These are phyloP conservation scores for Neosilurus mollespiculum DNA, from an alignment of 2,797 vertebrate species.

Conservation along the genomic window DNA sequence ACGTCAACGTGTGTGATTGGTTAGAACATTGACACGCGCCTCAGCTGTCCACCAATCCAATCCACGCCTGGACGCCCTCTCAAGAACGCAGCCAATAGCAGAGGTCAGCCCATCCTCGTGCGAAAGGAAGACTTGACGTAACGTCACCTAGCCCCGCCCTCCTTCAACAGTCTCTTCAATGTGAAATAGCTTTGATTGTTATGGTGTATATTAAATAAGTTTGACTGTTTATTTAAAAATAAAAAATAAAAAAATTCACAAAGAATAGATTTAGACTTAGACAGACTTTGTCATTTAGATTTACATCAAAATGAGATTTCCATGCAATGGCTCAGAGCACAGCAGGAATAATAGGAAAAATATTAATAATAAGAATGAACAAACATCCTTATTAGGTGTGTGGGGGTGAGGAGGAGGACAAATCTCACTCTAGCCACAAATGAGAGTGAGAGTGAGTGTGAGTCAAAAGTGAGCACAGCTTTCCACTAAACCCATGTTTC, in stretches of 20 bases:
- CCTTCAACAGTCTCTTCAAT: no score
- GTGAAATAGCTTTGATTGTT: not conserved
- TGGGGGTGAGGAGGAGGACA: no score
- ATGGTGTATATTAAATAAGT: not conserved
- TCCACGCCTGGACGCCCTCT: not conserved
- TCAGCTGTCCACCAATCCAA: conserved; percentile 63
- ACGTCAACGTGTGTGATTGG: conserved; percentile 62
- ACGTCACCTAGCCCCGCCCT: not conserved
- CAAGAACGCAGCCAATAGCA: conserved; percentile 40
- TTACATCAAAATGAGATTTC: no score
- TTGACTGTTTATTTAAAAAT: not conserved
- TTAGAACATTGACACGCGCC: conserved; percentile 55
- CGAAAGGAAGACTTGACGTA: conserved; percentile 32
- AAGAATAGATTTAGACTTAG: not conserved
- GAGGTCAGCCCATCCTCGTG: conserved; percentile 48
- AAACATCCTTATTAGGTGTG: not conserved
- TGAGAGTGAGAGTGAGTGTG: no score
- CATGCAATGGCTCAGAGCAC: no score
- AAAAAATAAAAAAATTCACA: not conserved
- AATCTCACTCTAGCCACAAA: not conserved
- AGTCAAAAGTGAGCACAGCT: not conserved
- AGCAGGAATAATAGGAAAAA: no score
- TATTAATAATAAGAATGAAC: no score
- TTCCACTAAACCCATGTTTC: no score
- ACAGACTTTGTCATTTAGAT: no score